Conservation (phyloP, 2,797 vertebrate genomes). For the Okamejei kenojei region DNA sequence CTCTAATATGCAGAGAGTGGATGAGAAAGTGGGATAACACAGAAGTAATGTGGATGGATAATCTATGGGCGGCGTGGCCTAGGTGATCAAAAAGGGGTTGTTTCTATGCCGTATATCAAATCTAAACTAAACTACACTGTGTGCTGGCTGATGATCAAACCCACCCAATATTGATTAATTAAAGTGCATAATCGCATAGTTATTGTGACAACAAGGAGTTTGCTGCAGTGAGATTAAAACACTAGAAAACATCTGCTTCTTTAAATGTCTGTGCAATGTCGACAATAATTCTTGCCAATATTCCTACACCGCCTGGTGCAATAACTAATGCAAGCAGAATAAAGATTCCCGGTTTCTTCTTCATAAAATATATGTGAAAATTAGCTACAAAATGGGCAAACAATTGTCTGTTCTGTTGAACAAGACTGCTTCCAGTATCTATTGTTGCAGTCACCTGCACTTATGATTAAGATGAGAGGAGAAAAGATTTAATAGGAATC, state of each 20-base stretch:
- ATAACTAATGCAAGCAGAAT: not conserved
- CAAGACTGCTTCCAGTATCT: not conserved
- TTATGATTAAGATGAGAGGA: no score
- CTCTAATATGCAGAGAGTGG: no score
- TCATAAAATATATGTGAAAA: not conserved
- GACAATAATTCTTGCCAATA: constrained; percentile 9
- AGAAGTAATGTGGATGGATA: no score
- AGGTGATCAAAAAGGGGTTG: no score
- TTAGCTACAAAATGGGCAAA: not conserved
- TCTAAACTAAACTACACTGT: no score
- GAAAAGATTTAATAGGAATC: no score
- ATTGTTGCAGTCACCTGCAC: not conserved
- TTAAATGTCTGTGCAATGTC: not conserved
- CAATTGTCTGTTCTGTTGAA: not conserved
- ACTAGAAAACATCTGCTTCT: not conserved
- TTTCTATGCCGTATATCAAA: no score
- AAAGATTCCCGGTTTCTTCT: not conserved
- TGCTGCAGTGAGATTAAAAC: not conserved
- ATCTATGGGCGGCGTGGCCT: no score
- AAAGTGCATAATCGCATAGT: not conserved
- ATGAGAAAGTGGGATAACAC: no score
- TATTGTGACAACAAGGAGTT: not conserved
- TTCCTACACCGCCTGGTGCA: not conserved
- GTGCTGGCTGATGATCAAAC: no score
- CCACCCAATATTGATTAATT: no score